Conservation (phyloP, 2,888 invertebrate genomes). For the Hypomecis atomaria region DNA sequence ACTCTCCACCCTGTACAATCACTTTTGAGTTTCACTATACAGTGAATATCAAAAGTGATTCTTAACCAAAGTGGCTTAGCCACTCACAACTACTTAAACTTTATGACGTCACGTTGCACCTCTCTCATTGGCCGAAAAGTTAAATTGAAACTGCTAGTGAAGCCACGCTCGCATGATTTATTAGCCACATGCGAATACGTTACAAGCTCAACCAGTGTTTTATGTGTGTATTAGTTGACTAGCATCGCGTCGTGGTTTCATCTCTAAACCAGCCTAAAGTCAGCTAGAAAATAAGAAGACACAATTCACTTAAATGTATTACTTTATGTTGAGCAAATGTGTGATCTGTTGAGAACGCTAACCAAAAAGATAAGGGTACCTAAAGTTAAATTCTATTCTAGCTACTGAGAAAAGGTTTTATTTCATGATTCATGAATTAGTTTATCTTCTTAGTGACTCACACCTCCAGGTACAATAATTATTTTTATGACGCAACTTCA, state of each 20-base stretch:
- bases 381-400: too few species aligned
- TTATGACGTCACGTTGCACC: slow-evolving; percentile 58
- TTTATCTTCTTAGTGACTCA: too few species aligned
- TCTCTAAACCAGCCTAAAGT: background rate
- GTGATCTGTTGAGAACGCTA: too few species aligned
- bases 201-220: slow-evolving; percentile 52
- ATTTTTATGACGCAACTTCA: too few species aligned
- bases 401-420: too few species aligned
- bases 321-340: too few species aligned
- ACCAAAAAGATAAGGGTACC: too few species aligned
- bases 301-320: too few species aligned
- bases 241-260: background rate
- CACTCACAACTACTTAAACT: slow-evolving; percentile 37
- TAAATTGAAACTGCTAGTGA: slow-evolving; percentile 81
- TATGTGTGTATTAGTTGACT: slow-evolving; percentile 20
- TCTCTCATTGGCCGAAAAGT: slow-evolving; percentile 61
- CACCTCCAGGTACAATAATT: too few species aligned
- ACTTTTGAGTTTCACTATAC: too few species aligned
- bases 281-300: background rate
- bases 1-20: too few species aligned
- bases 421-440: too few species aligned
- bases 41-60: slow-evolving; percentile 3
- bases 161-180: slow-evolving; percentile 78
- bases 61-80: background rate
- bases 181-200: slow-evolving; percentile 71